Evolutionary conservation across 2,888 invertebrate species (phyloP).

Genomic region (Erebia aethiops): DNA sequence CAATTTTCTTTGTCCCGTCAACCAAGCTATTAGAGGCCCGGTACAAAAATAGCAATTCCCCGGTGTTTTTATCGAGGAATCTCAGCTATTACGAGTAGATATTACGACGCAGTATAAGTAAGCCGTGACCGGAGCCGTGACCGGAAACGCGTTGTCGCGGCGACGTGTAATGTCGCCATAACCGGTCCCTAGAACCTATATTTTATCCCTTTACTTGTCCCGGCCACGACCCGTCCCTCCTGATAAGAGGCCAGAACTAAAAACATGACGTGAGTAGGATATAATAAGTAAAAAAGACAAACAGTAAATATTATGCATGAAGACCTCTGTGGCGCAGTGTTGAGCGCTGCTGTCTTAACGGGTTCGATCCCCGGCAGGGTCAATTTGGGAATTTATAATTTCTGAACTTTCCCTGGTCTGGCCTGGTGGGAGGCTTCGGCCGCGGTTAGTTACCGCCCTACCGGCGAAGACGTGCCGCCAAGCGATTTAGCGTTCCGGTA

Average conservation of each 20-base stretch:
- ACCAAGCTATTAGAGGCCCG: neutral
- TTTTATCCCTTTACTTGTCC: constrained; percentile 36
- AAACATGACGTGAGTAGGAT: no score
- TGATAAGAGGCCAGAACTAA: neutral
- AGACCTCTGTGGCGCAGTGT: no score
- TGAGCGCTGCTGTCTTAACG: no score
- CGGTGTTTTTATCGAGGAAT: constrained; percentile 18
- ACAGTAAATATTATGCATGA: no score
- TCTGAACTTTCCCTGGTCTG: no score
- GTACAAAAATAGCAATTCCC: constrained; percentile 13
- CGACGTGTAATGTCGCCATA: constrained; percentile 35
- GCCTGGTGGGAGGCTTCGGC: no score
- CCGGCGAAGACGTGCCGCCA: no score
- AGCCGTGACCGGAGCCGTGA: constrained; percentile 27
- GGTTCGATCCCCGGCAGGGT: no score
- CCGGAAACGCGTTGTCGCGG: constrained; percentile 31
- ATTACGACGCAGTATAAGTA: constrained; percentile 14
- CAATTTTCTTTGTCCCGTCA: constrained; percentile 7
- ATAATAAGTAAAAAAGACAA: no score
- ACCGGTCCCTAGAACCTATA: constrained; percentile 35
- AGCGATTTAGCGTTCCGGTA: no score
- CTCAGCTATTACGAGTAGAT: constrained; percentile 22
- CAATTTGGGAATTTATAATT: no score
- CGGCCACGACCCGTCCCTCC: neutral
- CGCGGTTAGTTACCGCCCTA: no score